Evolutionary conservation across 2,888 invertebrate genomes (phyloP).

Genomic region (Netelia inedita): DNA sequence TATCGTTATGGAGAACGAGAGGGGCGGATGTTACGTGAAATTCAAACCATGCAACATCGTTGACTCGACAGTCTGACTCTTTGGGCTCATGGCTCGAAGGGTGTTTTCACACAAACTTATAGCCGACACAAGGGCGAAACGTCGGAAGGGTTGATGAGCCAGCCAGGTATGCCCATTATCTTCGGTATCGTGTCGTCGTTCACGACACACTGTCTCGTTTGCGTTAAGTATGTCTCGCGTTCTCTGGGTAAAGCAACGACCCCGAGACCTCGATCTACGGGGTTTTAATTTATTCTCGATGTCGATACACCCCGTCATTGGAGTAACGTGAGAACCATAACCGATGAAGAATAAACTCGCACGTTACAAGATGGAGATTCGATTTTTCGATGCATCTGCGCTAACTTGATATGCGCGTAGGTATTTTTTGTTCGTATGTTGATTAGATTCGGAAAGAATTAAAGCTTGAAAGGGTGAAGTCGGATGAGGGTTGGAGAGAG

Average conservation of each 20-base stretch:
- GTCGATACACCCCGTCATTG: slow-evolving; percentile 75
- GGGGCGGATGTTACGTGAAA: slow-evolving; percentile 57
- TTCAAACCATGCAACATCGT: slow-evolving; percentile 58
- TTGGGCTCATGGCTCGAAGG: slow-evolving; percentile 61
- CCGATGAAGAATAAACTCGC: slow-evolving; percentile 25
- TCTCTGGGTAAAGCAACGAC: slow-evolving; percentile 70
- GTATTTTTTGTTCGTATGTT: slow-evolving; percentile 75
- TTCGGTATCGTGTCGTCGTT: slow-evolving; percentile 73
- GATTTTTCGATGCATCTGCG: slow-evolving; percentile 73
- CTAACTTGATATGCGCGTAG: slow-evolving; percentile 67
- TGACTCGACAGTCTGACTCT: slow-evolving; percentile 74
- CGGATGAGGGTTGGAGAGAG: neutral
- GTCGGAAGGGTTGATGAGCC: slow-evolving; percentile 71
- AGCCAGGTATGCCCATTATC: slow-evolving; percentile 80
- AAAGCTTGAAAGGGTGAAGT: neutral
- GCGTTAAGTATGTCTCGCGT: slow-evolving; percentile 73
- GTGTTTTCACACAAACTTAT: slow-evolving; percentile 60
- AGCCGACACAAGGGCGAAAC: slow-evolving; percentile 59
- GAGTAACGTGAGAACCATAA: slow-evolving; percentile 80
- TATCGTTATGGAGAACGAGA: slow-evolving; percentile 47
- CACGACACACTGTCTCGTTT: slow-evolving; percentile 70
- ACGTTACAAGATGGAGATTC: slow-evolving; percentile 2
- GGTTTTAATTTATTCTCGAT: slow-evolving; percentile 80
- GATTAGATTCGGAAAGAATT: slow-evolving; percentile 66
- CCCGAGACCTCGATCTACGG: slow-evolving; percentile 72